phyloP scores from a whole-genome alignment of 2,113 vertebrate genomes.

The Taxidea taxus region DNA sequence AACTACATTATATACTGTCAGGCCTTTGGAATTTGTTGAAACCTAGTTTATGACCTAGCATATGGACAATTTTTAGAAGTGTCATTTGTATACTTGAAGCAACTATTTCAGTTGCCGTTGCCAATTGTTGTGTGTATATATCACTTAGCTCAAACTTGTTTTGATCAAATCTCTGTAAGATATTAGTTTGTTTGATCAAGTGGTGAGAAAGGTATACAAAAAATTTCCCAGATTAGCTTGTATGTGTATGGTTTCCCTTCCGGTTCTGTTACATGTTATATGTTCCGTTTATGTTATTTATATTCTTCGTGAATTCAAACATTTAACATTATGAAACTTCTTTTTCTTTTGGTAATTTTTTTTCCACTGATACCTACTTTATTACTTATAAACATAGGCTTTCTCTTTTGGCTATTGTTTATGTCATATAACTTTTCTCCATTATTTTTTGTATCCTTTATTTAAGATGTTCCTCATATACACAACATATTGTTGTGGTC shows the following conservation, averaged over 20 bases:
- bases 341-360: neutral
- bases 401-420: neutral
- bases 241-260: neutral
- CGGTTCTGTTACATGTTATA: neutral
- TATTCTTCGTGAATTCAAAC: neutral
- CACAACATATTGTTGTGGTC: neutral
- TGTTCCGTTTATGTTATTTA: neutral
- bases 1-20: neutral
- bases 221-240: neutral
- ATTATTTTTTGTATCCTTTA: neutral
- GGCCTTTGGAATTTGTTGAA: neutral
- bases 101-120: neutral
- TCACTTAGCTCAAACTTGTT: neutral
- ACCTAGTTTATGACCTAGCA: neutral
- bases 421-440: neutral
- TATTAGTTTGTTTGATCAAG: neutral
- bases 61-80: neutral
- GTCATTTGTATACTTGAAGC: neutral
- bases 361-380: neutral
- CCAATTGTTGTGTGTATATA: neutral
- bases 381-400: neutral
- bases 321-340: neutral
- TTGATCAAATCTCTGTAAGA: neutral
- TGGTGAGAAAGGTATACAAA: neutral
- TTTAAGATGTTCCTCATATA: neutral